phyloP scores from a whole-genome alignment of 2,113 vertebrate species.

The Neogobius melanostomus region DNA sequence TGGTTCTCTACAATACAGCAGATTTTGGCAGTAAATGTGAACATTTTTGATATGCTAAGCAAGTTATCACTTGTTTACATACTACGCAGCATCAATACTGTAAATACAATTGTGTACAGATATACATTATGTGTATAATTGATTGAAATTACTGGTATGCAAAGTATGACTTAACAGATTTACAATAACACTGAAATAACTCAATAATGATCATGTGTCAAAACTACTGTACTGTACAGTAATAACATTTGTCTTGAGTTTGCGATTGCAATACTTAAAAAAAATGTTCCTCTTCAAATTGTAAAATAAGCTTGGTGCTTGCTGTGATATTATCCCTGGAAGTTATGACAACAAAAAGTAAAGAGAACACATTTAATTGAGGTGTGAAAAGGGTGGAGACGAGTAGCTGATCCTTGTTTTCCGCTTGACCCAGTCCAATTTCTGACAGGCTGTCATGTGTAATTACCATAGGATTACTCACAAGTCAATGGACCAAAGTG shows the following conservation, averaged over 20 bases:
- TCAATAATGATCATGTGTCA: too few species aligned
- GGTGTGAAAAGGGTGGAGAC: conserved; percentile 43
- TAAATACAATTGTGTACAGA: too few species aligned
- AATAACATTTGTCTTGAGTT: too few species aligned
- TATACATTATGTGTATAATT: too few species aligned
- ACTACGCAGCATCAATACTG: not conserved
- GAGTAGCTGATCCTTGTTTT: conserved; percentile 80
- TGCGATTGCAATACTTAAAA: too few species aligned
- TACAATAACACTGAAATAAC: too few species aligned
- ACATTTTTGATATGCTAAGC: conserved; percentile 15
- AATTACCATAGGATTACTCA: conserved; percentile 74
- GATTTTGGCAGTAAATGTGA: conserved; percentile 1
- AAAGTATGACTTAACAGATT: too few species aligned
- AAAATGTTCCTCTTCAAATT: too few species aligned
- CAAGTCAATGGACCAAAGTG: conserved; percentile 50
- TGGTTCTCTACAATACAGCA: conserved; percentile 10
- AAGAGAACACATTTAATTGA: conserved; percentile 16
- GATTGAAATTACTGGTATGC: too few species aligned
- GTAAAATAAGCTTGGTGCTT: too few species aligned
- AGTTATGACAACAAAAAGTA: not conserved
- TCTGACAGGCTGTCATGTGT: conserved; percentile 84
- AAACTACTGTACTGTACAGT: too few species aligned
- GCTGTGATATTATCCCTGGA: not conserved
- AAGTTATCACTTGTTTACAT: conserved; percentile 33
- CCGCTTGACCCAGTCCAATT: conserved; percentile 73